These are phyloP conservation scores for Brachionus manjavacas DNA, from an alignment of 1,140 invertebrate genomes.

Conservation along the genomic window DNA sequence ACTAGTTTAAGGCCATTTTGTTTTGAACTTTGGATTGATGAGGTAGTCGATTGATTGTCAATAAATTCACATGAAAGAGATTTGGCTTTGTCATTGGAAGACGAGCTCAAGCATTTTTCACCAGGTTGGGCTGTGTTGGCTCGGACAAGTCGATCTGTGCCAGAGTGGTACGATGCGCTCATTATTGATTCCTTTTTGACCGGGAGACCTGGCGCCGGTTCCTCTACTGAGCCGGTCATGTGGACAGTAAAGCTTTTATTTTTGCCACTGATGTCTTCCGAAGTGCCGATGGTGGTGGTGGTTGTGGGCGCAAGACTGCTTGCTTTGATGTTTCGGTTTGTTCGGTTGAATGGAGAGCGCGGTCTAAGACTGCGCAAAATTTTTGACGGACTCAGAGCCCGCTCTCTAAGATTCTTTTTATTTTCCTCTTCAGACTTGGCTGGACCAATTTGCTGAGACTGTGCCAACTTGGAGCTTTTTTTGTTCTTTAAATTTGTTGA, in stretches of 20 bases:
- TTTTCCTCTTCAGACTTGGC: neutral
- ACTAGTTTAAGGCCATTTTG: neutral
- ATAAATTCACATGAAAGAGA: slow-evolving; percentile 21
- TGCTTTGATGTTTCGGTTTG: neutral
- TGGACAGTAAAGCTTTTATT: slow-evolving; percentile 38
- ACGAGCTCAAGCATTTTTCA: neutral
- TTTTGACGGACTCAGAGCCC: slow-evolving; percentile 31
- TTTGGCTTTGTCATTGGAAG: neutral
- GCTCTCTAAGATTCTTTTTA: slow-evolving; percentile 19
- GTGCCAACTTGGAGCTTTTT: neutral
- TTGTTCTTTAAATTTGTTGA: neutral
- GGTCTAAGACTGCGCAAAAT: slow-evolving; percentile 34
- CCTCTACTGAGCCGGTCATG: neutral
- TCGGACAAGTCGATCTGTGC: neutral
- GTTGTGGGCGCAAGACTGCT: slow-evolving; percentile 1
- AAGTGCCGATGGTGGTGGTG: neutral
- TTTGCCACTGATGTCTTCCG: slow-evolving; percentile 10
- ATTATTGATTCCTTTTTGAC: neutral
- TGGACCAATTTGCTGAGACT: neutral
- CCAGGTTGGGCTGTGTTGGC: slow-evolving; percentile 1
- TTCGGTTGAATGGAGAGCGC: slow-evolving; percentile 30
- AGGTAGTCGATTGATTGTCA: slow-evolving; percentile 20
- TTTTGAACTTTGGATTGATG: neutral
- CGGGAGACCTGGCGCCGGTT: neutral
- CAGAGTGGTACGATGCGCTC: slow-evolving; percentile 28